Percentiles rank a stretch among this genome's conserved stretches.
Evolutionary conservation across 2,888 invertebrate species (phyloP).

Genomic region (Antheraea assamensis): DNA sequence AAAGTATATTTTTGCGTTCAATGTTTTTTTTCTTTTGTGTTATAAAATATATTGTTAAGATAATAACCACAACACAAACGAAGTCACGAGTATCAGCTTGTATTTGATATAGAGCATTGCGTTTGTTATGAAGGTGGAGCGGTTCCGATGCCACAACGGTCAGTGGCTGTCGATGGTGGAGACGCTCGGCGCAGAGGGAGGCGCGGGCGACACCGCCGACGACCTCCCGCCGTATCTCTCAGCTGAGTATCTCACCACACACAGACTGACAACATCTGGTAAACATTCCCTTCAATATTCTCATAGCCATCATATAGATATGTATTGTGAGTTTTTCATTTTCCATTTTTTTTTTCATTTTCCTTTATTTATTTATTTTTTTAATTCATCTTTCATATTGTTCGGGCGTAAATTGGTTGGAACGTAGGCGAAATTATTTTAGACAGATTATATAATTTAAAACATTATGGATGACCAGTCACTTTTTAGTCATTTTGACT

Average conservation of each 20-base stretch:
- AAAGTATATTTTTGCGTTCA: too few species aligned
- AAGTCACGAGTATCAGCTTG: too few species aligned
- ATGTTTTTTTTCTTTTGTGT: too few species aligned
- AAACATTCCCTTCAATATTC: conserved; percentile 22
- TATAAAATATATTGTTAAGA: too few species aligned
- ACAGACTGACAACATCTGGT: conserved; percentile 74
- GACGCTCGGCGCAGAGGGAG: conserved; percentile 81
- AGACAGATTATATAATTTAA: too few species aligned
- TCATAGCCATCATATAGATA: neutral
- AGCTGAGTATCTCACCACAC: conserved; percentile 85
- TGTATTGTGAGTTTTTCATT: neutral
- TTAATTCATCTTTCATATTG: too few species aligned
- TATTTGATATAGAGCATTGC: neutral
- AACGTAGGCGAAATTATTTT: too few species aligned
- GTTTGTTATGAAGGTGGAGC: conserved; percentile 83
- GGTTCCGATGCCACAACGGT: conserved; percentile 98
- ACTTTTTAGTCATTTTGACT: too few species aligned
- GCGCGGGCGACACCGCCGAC: conserved; percentile 80
- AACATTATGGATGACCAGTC: too few species aligned
- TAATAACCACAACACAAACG: too few species aligned
- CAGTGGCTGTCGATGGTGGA: conserved; percentile 99
- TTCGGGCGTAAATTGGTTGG: too few species aligned
- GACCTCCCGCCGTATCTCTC: conserved; percentile 89
- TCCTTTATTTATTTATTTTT: neutral
- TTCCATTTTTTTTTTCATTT: neutral